Percentiles rank a stretch among this genome's conserved stretches.
Evolutionary conservation across 2,113 vertebrate species (phyloP).

Genomic region (Cacatua alba): DNA sequence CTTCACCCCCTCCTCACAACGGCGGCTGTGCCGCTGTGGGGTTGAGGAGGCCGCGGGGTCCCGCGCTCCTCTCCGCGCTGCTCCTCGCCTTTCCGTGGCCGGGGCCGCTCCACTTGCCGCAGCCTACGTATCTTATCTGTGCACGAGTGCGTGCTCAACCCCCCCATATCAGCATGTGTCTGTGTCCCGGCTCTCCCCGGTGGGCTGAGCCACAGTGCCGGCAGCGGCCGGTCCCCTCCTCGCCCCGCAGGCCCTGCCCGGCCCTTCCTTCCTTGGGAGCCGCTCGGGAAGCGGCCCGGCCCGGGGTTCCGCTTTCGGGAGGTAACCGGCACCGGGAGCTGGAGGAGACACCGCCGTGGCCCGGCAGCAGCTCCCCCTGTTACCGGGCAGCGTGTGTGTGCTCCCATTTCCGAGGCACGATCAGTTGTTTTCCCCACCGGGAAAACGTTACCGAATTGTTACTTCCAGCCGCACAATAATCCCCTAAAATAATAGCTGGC

Average conservation of each 20-base stretch:
- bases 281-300: background rate
- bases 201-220: background rate
- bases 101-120: background rate
- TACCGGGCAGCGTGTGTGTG: background rate
- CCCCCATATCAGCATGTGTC: accelerated
- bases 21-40: background rate
- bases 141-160: background rate
- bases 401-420: background rate
- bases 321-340: background rate
- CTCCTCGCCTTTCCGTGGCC: background rate
- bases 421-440: background rate
- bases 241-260: background rate
- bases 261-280: background rate
- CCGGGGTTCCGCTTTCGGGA: background rate
- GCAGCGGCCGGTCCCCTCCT: background rate
- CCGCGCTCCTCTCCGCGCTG: background rate
- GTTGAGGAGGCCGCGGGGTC: background rate
- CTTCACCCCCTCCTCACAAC: background rate
- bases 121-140: background rate
- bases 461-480: slow-evolving; percentile 45
- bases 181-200: accelerated
- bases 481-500: slow-evolving; percentile 48
- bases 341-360: background rate
- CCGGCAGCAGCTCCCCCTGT: background rate
- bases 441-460: slow-evolving; percentile 21